Evolutionary conservation across 2,113 vertebrate species (phyloP).

Genomic region (Chaetodon auriga): DNA sequence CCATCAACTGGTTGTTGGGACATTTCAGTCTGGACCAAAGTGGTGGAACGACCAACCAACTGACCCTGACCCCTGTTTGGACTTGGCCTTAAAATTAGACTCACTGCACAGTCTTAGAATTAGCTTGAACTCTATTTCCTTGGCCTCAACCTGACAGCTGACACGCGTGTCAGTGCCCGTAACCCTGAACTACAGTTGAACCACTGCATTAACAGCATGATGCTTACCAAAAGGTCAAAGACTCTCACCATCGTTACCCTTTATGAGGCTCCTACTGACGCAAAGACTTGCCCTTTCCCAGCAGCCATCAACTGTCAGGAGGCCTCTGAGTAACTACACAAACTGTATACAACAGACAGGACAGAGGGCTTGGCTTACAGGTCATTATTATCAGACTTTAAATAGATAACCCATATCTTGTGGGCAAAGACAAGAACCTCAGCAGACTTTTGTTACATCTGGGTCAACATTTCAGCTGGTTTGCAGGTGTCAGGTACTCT

Average conservation of each 20-base stretch:
- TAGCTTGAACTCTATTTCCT: background rate
- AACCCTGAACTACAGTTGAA: background rate
- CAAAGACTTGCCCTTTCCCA: slow-evolving; percentile 2
- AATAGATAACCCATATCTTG: background rate
- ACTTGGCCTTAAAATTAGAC: background rate
- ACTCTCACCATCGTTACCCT: background rate
- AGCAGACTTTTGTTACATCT: background rate
- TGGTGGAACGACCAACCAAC: too few species aligned
- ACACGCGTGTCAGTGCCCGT: background rate
- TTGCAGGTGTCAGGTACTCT: background rate
- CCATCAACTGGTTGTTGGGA: too few species aligned
- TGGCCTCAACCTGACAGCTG: too few species aligned
- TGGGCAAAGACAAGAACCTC: background rate
- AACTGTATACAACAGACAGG: background rate
- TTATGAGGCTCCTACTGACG: background rate
- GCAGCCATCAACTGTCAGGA: background rate
- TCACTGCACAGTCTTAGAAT: background rate
- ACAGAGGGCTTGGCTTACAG: background rate
- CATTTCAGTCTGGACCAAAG: too few species aligned
- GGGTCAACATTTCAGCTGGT: background rate
- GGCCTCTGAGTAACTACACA: background rate
- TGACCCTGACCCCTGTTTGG: background rate
- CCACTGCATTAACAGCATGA: background rate
- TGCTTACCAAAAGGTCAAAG: slow-evolving; percentile 1
- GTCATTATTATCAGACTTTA: background rate